These are phyloP conservation scores for Hycleus cichorii DNA, from an alignment of 1,140 invertebrate genomes.

Conservation along the genomic window DNA sequence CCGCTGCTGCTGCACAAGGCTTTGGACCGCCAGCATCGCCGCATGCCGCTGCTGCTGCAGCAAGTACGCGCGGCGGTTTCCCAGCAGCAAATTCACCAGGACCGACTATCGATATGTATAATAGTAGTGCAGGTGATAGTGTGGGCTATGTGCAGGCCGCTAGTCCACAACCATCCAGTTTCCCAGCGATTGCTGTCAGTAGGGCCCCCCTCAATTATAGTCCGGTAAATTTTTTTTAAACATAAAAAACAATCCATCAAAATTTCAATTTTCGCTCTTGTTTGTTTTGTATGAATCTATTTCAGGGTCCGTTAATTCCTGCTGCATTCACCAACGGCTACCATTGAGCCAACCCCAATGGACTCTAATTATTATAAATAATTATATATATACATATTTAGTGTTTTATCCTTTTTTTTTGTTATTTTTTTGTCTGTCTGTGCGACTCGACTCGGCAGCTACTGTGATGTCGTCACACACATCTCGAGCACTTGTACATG, in stretches of 20 bases:
- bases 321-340: slow-evolving; percentile 91
- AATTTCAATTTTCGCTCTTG: neutral
- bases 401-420: slow-evolving; percentile 18
- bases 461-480: slow-evolving; percentile 40
- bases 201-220: slow-evolving; percentile 82
- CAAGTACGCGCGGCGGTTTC: slow-evolving; percentile 63
- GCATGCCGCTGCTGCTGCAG: slow-evolving; percentile 47
- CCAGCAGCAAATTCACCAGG: slow-evolving; percentile 82
- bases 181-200: slow-evolving; percentile 83
- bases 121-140: slow-evolving; percentile 67
- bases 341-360: slow-evolving; percentile 57
- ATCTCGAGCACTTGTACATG: slow-evolving; percentile 41
- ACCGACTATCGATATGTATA: slow-evolving; percentile 83
- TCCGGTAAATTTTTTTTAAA: slow-evolving; percentile 58
- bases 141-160: slow-evolving; percentile 88
- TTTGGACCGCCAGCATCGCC: slow-evolving; percentile 65
- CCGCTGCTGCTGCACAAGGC: slow-evolving; percentile 60
- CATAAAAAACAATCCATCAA: neutral
- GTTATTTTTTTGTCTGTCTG: neutral
- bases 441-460: slow-evolving; percentile 35
- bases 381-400: slow-evolving; percentile 1
- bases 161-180: slow-evolving; percentile 83
- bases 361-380: slow-evolving; percentile 15
- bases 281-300: slow-evolving; percentile 38
- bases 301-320: slow-evolving; percentile 84